These are phyloP conservation scores for Drosophila ambigua DNA, from an alignment of 1,140 invertebrate genomes.

Conservation along the genomic window DNA sequence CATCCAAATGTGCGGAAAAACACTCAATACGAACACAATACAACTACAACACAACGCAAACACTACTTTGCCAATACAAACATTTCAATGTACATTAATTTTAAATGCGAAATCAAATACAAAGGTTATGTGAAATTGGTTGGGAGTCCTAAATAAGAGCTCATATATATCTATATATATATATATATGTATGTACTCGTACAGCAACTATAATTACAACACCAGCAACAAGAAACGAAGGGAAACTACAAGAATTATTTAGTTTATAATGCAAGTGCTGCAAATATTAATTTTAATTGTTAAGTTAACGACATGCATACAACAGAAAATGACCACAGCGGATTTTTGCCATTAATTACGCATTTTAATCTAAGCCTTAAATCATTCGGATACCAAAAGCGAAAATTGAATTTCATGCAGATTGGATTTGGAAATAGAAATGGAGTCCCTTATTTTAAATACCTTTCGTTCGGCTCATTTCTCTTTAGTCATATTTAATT, in stretches of 20 bases:
- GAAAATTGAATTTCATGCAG: slow-evolving; percentile 10
- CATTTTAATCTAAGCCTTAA: slow-evolving; percentile 68
- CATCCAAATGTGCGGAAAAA: slow-evolving; percentile 67
- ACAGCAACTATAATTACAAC: slow-evolving; percentile 13
- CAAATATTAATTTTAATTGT: slow-evolving; percentile 34
- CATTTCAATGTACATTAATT: slow-evolving; percentile 63
- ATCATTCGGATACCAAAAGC: slow-evolving; percentile 58
- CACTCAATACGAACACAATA: slow-evolving; percentile 40
- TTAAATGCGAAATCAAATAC: slow-evolving; percentile 36
- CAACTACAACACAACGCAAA: slow-evolving; percentile 14
- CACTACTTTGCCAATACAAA: slow-evolving; percentile 61
- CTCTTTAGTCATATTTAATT: slow-evolving; percentile 35
- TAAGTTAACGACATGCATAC: slow-evolving; percentile 36
- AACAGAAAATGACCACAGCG: slow-evolving; percentile 46
- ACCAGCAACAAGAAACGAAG: slow-evolving; percentile 27
- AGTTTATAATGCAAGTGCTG: slow-evolving; percentile 58
- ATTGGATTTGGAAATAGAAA: not conserved
- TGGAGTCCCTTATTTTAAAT: slow-evolving; percentile 10
- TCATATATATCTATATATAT: slow-evolving; percentile 26
- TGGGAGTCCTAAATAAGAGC: slow-evolving; percentile 47
- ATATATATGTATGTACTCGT: not conserved
- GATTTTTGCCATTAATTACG: slow-evolving; percentile 77
- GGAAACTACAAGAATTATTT: slow-evolving; percentile 65
- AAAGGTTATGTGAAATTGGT: slow-evolving; percentile 71
- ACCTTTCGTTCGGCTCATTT: slow-evolving; percentile 35